Evolutionary conservation across 2,888 invertebrate species (phyloP).

Genomic region (Agrotis puta): DNA sequence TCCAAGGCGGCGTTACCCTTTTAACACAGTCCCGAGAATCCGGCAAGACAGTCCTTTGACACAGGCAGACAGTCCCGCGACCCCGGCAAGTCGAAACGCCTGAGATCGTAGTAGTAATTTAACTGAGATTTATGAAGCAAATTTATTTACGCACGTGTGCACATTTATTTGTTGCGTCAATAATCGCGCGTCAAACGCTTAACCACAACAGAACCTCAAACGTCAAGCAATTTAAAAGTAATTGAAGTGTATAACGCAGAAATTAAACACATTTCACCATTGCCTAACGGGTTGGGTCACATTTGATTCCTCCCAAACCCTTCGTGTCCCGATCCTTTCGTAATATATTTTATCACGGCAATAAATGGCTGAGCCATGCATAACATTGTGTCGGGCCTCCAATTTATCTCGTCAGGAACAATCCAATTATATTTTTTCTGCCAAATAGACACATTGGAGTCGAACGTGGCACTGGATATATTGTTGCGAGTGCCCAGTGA

Average conservation of each 20-base stretch:
- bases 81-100: too few relatives aligned
- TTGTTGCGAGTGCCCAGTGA: constrained; percentile 70
- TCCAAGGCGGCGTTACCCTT: too few relatives aligned
- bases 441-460: constrained; percentile 79
- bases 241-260: constrained; percentile 39
- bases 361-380: constrained; percentile 75
- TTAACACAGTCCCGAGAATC: too few relatives aligned
- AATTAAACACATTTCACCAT: constrained; percentile 46
- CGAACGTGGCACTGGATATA: constrained; percentile 73
- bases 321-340: constrained; percentile 44
- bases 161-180: not conserved
- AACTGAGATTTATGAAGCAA: not conserved
- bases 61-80: too few relatives aligned
- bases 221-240: constrained; percentile 27
- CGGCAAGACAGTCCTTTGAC: too few relatives aligned
- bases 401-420: constrained; percentile 85
- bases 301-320: constrained; percentile 53
- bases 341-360: constrained; percentile 73
- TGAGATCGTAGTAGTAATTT: too few relatives aligned
- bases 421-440: constrained; percentile 87
- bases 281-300: constrained; percentile 46
- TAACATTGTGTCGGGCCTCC: constrained; percentile 74
- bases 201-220: not conserved
- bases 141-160: not conserved
- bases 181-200: not conserved